phyloP scores from a whole-genome alignment of 1,140 invertebrate species.

The Neuroterus valhalla region DNA sequence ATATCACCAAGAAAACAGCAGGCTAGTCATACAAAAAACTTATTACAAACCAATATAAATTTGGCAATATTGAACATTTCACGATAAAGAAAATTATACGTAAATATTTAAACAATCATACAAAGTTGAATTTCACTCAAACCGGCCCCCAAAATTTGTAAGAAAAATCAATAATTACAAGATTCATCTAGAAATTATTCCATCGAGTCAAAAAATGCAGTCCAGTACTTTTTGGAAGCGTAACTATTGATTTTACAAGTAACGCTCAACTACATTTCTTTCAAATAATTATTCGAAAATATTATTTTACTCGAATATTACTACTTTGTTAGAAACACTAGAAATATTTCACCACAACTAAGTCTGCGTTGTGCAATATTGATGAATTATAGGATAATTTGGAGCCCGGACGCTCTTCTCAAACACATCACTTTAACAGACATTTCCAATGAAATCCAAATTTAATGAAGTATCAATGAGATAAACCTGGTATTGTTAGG shows the following conservation, averaged over 20 bases:
- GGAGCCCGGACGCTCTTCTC: background rate
- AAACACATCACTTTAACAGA: background rate
- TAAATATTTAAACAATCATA: no score
- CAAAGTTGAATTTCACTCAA: no score
- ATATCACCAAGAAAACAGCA: no score
- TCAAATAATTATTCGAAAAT: background rate
- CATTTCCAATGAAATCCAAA: background rate
- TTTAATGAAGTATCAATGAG: background rate
- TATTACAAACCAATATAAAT: no score
- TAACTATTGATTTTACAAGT: conserved; percentile 17
- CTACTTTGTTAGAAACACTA: background rate
- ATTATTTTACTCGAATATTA: no score
- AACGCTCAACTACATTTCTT: background rate
- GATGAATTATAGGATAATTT: background rate
- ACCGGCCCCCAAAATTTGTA: no score
- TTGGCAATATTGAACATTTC: no score
- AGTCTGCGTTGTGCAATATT: background rate
- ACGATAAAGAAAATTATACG: no score
- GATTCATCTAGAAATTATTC: background rate
- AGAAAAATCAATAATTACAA: background rate
- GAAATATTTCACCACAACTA: background rate
- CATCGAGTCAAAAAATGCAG: background rate
- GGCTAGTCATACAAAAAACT: no score
- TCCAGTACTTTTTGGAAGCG: background rate
- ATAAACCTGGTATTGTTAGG: background rate